A percentile compares a stretch with the other conserved stretches of the same genome.
Conservation (phyloP, 2,797 vertebrate species). For the Alca torda region DNA sequence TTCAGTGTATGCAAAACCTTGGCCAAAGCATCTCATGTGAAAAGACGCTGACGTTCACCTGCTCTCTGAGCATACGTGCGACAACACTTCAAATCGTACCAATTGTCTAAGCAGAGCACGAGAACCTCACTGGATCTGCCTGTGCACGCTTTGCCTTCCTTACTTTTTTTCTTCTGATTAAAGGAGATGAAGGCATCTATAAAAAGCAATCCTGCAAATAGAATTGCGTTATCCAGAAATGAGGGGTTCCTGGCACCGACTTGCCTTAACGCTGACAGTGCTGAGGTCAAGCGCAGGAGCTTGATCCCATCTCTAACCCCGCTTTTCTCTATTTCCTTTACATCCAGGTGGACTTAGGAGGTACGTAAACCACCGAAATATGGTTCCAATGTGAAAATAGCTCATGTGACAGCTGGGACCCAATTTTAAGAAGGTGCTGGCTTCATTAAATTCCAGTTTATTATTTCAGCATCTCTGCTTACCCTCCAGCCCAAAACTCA, state of each 20-base stretch:
- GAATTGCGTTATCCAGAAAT: background rate
- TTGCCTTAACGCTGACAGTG: background rate
- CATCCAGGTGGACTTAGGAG: background rate
- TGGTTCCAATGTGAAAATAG: background rate
- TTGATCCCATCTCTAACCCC: background rate
- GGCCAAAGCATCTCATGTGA: background rate
- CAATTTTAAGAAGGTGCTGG: background rate
- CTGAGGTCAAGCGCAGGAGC: background rate
- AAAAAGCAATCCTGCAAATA: background rate
- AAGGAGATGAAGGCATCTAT: background rate
- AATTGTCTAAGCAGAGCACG: background rate
- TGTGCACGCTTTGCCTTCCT: background rate
- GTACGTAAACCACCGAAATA: background rate
- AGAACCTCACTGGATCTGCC: background rate
- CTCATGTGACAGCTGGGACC: background rate
- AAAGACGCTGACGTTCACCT: background rate
- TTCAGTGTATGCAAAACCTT: background rate
- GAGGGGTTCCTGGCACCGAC: background rate
- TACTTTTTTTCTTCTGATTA: background rate
- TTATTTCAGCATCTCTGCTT: background rate
- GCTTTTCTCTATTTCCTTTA: background rate
- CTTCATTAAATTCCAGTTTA: background rate
- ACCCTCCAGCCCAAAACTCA: background rate
- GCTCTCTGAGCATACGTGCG: background rate
- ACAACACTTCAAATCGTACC: background rate